Evolutionary conservation across 1,140 invertebrate genomes (phyloP), one percentile per base, ranked within the genome.

Genomic region (Pachypeltis micranthus): DNA sequence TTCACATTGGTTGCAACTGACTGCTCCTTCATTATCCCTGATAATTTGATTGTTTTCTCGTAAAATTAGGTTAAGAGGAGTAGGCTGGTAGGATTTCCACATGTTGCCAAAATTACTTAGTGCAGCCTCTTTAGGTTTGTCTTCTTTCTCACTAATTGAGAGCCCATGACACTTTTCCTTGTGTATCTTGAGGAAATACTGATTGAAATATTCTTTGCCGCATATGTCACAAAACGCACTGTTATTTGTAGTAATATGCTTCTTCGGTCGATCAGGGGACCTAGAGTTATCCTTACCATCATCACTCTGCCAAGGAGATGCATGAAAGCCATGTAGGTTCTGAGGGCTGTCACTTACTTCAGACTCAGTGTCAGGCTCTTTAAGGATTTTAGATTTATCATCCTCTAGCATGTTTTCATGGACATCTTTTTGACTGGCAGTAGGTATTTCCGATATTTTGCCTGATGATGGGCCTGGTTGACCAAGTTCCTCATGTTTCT

Each of bases 161-260:
- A 84, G 78, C 0, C 87, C 86, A 70, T 91, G 88, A n/a, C 85
- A 77, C 71, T 90, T 87, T 73, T 90, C 81, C 68, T 94, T 92
- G 73, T 97, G 93, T 19, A 91, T 93, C 28, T 90, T 81, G 21
- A 97, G 74, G 72, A 95, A 96, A 71, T 95, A 95, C 71, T 95
- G 93, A 73, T 96, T 96, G 74, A 89, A 91, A 73, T 95, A 92
- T 76, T 96, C 93, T 73, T 96, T 96, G 71, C 89, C 90, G 72
- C 93, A 97, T 54, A 95, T 83, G 70, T 95, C 91, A 75, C 93
- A 96, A 72, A 93, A 96, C 14, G 90, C 62, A 55, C 62, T 66
- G 27, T 34, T 61, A 34, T 61, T 65, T 4, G 62, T 27, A 31
- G 29, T 25, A 44, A 34, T 27, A 16, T 21, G 12, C 55, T 68